Base-by-base conservation (phyloP, 1,140 invertebrate genomes). In the Aphaenogaster ashmeadi region DNA sequence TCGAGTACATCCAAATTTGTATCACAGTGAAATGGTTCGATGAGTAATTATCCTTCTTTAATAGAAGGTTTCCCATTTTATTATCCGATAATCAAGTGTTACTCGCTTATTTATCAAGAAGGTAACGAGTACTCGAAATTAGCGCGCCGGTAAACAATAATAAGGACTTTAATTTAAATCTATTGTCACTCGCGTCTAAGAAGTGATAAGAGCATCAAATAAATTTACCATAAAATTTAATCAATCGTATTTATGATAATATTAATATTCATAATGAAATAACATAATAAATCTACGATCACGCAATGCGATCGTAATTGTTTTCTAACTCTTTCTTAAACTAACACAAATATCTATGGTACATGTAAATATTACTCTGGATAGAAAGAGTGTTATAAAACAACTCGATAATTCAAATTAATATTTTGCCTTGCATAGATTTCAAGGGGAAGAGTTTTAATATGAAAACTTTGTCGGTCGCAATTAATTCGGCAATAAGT, bases 171-270 rank as follows among this genome's bases (percentile, higher is more conserved):
- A 21, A 33, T 56, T 33, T 52, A 33, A 47, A 33, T 88, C 21
- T 67, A 78, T 67, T 64, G 1, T 18, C 2, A 52, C 36, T 67
- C 18, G 27, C 84, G n/a, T 67, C 7, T 52, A 36, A 47, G 13
- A 47, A 88, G 21, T 58, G 77, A 85, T 3, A 64, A 72, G 13
- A 72, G 3, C 15, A 38, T 36, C 1, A n/a, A 54, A 78, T 3
- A 86, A 66, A 67, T 56, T 27, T 67, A 44, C 13, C 21, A 47
- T 11, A 77, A 47, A 84, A 83, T 50, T 18, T 75, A 38, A 3
- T 18, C 9, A 36, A n/a, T 36, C 18, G 9, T 74, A 18, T 52
- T 56, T n/a, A n/a, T 74, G 8, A 2, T 11, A 52, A 54, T 54
- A 54, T 33, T 27, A 60, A 60, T n/a, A 9, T 36, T 36, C 54